Percentiles rank a stretch among this genome's conserved stretches.
Evolutionary conservation across 2,888 invertebrate genomes (phyloP).

Genomic region (Cephus nigrinus): DNA sequence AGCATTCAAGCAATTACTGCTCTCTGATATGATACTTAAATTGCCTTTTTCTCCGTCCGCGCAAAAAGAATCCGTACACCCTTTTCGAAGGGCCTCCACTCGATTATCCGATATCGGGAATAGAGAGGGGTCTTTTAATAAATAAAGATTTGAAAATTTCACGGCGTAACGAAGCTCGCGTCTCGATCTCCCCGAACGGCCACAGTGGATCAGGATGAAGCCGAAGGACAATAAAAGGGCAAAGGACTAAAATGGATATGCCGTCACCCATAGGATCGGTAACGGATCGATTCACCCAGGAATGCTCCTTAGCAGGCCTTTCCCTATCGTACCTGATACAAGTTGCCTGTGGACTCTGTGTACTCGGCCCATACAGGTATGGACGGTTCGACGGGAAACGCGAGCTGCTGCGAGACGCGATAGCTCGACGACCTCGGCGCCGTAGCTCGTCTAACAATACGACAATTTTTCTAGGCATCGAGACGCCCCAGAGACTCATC

Average conservation of each 20-base stretch:
- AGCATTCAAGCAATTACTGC: conserved; percentile 52
- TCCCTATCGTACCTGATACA: neutral
- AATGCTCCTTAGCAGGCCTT: neutral
- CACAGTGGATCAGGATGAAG: neutral
- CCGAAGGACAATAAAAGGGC: neutral
- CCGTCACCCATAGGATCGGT: neutral
- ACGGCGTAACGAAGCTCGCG: neutral
- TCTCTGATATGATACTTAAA: conserved; percentile 49
- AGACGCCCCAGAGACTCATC: neutral
- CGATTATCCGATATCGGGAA: conserved; percentile 13
- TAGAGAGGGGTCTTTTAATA: neutral
- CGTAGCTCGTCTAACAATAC: conserved; percentile 27
- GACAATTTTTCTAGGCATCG: conserved; percentile 37
- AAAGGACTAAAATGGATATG: neutral
- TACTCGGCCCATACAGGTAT: neutral
- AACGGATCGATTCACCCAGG: neutral
- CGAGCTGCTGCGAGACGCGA: neutral
- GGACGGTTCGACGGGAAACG: neutral
- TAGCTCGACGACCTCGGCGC: neutral
- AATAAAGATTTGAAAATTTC: neutral
- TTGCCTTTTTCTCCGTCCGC: conserved; percentile 44
- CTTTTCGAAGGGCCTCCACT: conserved; percentile 21
- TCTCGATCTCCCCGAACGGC: neutral
- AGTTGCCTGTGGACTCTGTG: neutral
- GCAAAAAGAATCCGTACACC: conserved; percentile 12